Evolutionary conservation across 2,113 vertebrate species (phyloP).

Genomic region (Proterorhinus semilunaris): DNA sequence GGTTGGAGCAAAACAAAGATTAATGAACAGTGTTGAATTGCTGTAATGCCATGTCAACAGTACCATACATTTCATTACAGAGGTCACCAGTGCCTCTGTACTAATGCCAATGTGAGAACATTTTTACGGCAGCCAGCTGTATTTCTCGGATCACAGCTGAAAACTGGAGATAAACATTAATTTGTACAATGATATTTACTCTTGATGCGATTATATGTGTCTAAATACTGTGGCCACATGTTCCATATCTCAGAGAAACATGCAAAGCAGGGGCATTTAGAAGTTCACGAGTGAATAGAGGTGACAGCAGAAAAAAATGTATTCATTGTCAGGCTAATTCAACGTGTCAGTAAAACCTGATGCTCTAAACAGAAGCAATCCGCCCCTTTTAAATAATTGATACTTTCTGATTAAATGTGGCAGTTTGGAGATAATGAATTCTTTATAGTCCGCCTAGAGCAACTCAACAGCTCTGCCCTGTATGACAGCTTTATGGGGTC

Average conservation of each 20-base stretch:
- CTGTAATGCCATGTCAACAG: constrained; percentile 77
- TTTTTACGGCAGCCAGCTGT: constrained; percentile 57
- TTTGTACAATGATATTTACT: constrained; percentile 55
- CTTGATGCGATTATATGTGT: constrained; percentile 62
- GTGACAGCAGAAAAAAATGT: constrained; percentile 34
- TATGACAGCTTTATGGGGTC: constrained; percentile 89
- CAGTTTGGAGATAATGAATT: constrained; percentile 89
- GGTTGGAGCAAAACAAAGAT: constrained; percentile 72
- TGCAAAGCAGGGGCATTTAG: constrained; percentile 29
- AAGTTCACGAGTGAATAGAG: constrained; percentile 32
- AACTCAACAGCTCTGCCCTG: constrained; percentile 89
- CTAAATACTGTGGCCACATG: constrained; percentile 34
- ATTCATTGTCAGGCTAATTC: constrained; percentile 60
- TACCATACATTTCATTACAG: constrained; percentile 72
- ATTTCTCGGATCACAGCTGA: constrained; percentile 58
- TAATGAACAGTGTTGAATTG: constrained; percentile 77
- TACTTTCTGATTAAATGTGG: constrained; percentile 95
- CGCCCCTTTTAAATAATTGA: constrained; percentile 91
- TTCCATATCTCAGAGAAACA: constrained; percentile 33
- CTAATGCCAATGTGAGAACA: constrained; percentile 67
- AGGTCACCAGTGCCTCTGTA: constrained; percentile 65
- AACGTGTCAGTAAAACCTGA: constrained; percentile 73
- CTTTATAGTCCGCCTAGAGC: constrained; percentile 89
- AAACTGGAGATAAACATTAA: constrained; percentile 69
- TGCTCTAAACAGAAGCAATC: constrained; percentile 85